phyloP scores from a whole-genome alignment of 2,797 vertebrate genomes.

The Spondyliosoma cantharus region DNA sequence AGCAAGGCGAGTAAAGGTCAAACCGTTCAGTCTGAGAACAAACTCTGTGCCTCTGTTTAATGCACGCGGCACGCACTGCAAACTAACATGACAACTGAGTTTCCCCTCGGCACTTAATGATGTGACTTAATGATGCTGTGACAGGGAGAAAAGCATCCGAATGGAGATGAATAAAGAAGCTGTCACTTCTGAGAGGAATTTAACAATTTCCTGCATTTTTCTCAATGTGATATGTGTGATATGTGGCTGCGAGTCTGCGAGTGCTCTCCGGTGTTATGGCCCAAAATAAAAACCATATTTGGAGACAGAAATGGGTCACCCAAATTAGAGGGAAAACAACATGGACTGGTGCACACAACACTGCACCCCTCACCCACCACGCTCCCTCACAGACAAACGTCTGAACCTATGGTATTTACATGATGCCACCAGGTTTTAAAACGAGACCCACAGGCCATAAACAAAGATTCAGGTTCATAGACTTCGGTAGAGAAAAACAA shows the following conservation, averaged over 20 bases:
- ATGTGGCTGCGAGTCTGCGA: slow-evolving; percentile 27
- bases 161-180: slow-evolving; percentile 23
- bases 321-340: slow-evolving; percentile 67
- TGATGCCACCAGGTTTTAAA: slow-evolving; percentile 6
- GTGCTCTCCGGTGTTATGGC: slow-evolving; percentile 51
- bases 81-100: slow-evolving; percentile 33
- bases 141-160: slow-evolving; percentile 30
- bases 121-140: slow-evolving; percentile 40
- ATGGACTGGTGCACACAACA: slow-evolving; percentile 41
- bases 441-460: slow-evolving; percentile 10
- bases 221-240: slow-evolving; percentile 15
- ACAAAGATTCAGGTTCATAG: slow-evolving; percentile 36
- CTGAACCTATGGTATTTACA: not conserved
- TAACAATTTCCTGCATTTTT: slow-evolving; percentile 30
- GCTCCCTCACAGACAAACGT: slow-evolving; percentile 4
- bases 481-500: not conserved
- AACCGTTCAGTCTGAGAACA: slow-evolving; percentile 44
- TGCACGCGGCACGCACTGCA: slow-evolving; percentile 28
- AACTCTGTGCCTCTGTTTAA: slow-evolving; percentile 35
- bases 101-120: slow-evolving; percentile 35
- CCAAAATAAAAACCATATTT: slow-evolving; percentile 67
- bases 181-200: slow-evolving; percentile 28
- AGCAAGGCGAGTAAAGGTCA: slow-evolving; percentile 59
- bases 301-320: slow-evolving; percentile 69
- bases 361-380: not conserved